These are phyloP conservation scores for Lagocephalus sceleratus DNA, from an alignment of 2,797 vertebrate species.

Conservation along the genomic window DNA sequence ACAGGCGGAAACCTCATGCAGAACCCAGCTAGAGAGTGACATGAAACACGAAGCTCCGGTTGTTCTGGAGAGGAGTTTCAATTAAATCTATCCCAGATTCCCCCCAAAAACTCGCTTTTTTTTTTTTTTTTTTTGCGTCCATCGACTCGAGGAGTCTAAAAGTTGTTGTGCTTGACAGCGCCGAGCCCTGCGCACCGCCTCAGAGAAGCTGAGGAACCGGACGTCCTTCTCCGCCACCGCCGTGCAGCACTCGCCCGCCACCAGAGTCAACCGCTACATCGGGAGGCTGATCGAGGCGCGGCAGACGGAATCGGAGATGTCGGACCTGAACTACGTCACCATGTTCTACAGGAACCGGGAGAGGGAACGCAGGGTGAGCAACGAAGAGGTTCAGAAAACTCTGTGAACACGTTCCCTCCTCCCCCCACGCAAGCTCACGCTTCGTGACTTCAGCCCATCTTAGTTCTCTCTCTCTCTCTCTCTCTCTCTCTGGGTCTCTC, in stretches of 20 bases:
- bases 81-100: too few species aligned
- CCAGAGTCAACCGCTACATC: conserved; percentile 93
- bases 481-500: conserved; percentile 31
- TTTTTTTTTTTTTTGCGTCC: too few species aligned
- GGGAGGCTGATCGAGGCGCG: conserved; percentile 93
- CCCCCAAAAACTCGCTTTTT: too few species aligned
- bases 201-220: conserved; percentile 92
- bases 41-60: too few species aligned
- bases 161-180: conserved; percentile 71
- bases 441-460: too few species aligned
- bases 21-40: too few species aligned
- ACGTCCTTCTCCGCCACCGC: conserved; percentile 88
- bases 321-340: conserved; percentile 89
- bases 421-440: too few species aligned
- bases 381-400: not conserved
- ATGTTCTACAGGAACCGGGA: conserved; percentile 88
- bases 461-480: too few species aligned
- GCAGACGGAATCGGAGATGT: conserved; percentile 89
- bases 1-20: too few species aligned
- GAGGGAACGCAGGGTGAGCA: conserved; percentile 88
- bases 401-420: too few species aligned
- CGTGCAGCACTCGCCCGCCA: conserved; percentile 85
- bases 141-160: too few species aligned
- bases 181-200: conserved; percentile 89
- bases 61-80: too few species aligned